Conservation (phyloP, 2,113 vertebrate species). For the Thunnus maccoyii region DNA sequence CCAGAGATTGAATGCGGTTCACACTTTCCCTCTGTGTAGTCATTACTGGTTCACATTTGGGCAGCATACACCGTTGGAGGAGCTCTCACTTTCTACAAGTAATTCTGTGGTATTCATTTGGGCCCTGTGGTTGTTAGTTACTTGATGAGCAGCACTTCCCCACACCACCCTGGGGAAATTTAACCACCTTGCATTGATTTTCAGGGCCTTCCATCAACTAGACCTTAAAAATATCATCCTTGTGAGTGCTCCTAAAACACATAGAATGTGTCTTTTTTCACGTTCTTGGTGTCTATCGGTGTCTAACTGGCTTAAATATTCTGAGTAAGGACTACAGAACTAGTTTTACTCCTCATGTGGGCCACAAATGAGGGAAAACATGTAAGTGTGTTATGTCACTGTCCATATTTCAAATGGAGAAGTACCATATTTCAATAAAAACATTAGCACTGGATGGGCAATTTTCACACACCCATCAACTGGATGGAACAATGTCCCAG, state of each 20-base stretch:
- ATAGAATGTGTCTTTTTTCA: neutral
- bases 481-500: too few relatives aligned
- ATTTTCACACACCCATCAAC: too few relatives aligned
- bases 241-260: conserved; percentile 23
- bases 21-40: conserved; percentile 5
- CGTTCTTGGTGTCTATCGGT: neutral
- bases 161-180: conserved; percentile 63
- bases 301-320: neutral
- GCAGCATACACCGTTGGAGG: neutral
- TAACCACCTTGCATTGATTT: conserved; percentile 61
- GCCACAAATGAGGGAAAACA: neutral
- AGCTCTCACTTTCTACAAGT: conserved; percentile 49
- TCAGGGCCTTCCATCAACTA: conserved; percentile 57
- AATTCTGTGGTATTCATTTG: conserved; percentile 44
- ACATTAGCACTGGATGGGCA: too few relatives aligned
- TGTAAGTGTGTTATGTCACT: too few relatives aligned
- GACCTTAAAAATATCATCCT: conserved; percentile 44
- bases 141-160: conserved; percentile 60
- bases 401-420: too few relatives aligned
- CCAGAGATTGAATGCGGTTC: neutral
- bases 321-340: neutral
- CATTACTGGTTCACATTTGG: conserved; percentile 28
- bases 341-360: neutral
- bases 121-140: conserved; percentile 61
- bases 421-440: too few relatives aligned